Evolutionary conservation across 2,888 invertebrate genomes (phyloP), one percentile per base, ranked within the genome.

Genomic region (Apodemia zela): DNA sequence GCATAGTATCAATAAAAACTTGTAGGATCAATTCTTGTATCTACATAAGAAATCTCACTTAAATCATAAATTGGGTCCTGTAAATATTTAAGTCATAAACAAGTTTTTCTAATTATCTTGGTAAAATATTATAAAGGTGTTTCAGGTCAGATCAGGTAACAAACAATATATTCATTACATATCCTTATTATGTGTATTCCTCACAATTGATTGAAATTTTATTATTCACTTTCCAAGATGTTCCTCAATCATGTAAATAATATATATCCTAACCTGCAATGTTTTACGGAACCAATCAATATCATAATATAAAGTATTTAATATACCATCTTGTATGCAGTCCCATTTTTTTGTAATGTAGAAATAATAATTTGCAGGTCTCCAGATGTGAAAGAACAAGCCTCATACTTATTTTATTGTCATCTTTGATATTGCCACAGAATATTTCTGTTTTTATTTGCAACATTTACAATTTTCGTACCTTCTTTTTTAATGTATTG

Each of bases 1-100:
- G 42, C 42, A 42, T 15, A 15, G 54, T 54, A 54, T 54, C 51
- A 54, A 21, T 25, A 54, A 54, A 49, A 54, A 54, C 54, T 54
- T 11, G 54, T 21, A 13, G 15, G 25, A 54, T 21, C 54, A 54
- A 42, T 25, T 54, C 25, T 54, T 54, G 54, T 25, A 54, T 54
- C 25, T 54, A 54, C 13, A 13, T 25, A 11, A 54, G 25, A 25
- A 54, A 54, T 54, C 11, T 54, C 54, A 21, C 21, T 54, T 54
- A 54, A 54, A 54, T 54, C 54, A 15, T 54, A 54, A 54, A 21
- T 54, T 25, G 18, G 25, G 11, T 51, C 21, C 51, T 51, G 51
- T 51, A 51, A 21, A 18, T 51, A 51, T 51, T 21, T 18, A 21
- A 21, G 13, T 51, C 51, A 51, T 25, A 11, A 51, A 25, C 13